Base-by-base conservation (phyloP, 2,888 invertebrate species). In the Tipula lateralis region DNA sequence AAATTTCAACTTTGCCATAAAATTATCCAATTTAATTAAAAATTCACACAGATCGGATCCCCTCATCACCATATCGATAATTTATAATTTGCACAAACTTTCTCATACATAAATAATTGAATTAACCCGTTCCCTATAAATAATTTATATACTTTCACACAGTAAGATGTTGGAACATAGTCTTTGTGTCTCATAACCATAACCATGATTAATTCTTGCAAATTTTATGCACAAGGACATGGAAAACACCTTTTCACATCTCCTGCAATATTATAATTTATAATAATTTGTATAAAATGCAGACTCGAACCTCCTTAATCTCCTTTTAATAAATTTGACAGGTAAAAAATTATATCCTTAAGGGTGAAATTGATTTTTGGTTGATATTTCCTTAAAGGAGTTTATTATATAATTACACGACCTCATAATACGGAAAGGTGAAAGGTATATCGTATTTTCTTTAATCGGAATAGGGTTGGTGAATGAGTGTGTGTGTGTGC, bases 171-270 rank as follows among this genome's bases (percentile, higher is more conserved):
- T 39, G 4, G n/a, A 50, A 50, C 2, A 50, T 24, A 66, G 24
- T 66, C 66, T 24, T 66, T 66, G 0, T 9, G 50, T 50, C 50
- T 19, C 50, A 19, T 16, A 50, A 50, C 16, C 5, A 66, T 24
- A 66, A 24, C 66, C 19, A 66, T 66, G 66, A 66, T 66, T 66
- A 66, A 66, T 66, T 66, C 24, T 66, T 66, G 66, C 66, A 66
- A 66, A 66, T 66, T 66, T 66, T 66, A 66, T 66, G 66, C 66
- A 66, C 66, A 66, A 66, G 66, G 66, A 66, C 66, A n/a, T n/a
- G n/a, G 66, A 66, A 66, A 66, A 66, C 66, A 66, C 66, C 66
- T 66, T 66, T 66, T 66, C 66, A 50, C 44, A 66, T 66, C 24
- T 6, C 24, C 24, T 24, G 19, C 19, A 50, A 50, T 19, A 19